phyloP scores from a whole-genome alignment of 2,113 vertebrate species.

The Micronycteris hirsuta region DNA sequence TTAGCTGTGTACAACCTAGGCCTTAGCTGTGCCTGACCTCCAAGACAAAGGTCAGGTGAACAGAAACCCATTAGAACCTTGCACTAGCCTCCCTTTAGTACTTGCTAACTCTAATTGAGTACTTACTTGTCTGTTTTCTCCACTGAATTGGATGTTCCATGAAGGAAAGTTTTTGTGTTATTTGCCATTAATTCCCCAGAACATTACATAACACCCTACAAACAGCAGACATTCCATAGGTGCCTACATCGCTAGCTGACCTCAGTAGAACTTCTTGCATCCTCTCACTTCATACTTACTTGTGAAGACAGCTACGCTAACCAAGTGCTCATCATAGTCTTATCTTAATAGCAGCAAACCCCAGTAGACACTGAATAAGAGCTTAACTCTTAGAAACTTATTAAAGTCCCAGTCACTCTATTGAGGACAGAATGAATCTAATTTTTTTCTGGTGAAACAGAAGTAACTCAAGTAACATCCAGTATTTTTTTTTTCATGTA shows the following conservation, averaged over 20 bases:
- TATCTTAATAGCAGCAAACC: slow-evolving; percentile 19
- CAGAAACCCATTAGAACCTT: background rate
- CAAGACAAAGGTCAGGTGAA: background rate
- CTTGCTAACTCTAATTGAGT: background rate
- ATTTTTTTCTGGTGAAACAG: slow-evolving; percentile 40
- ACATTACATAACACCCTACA: background rate
- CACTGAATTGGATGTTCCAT: background rate
- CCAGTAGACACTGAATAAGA: background rate
- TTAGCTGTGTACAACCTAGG: background rate
- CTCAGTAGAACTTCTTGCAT: background rate
- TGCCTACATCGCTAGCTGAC: slow-evolving; percentile 24
- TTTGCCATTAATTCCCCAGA: background rate
- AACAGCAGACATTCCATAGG: background rate
- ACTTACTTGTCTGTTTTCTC: background rate
- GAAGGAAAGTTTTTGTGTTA: slow-evolving; percentile 28
- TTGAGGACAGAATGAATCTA: background rate
- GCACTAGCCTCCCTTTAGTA: background rate
- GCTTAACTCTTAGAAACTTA: slow-evolving; percentile 1
- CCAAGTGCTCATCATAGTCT: background rate
- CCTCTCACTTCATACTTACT: background rate
- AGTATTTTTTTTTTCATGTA: background rate
- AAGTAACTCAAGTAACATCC: background rate
- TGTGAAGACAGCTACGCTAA: background rate
- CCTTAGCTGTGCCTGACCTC: background rate
- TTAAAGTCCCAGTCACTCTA: slow-evolving; percentile 2